These are phyloP conservation scores for Patella caerulea DNA, from an alignment of 2,888 invertebrate genomes.

Conservation along the genomic window DNA sequence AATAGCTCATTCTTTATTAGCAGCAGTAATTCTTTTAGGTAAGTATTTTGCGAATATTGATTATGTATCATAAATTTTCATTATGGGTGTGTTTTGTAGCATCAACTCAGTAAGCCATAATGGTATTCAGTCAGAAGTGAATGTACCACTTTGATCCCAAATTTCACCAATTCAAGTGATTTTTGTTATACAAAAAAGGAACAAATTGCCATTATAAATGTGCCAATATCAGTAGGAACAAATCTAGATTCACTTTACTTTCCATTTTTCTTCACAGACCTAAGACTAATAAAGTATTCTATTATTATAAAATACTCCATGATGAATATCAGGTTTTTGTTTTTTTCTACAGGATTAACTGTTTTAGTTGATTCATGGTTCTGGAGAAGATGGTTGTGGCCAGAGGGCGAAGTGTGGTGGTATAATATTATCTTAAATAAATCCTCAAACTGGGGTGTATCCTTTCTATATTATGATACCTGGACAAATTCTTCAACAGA, in stretches of 20 bases:
- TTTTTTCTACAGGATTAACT: conserved; percentile 80
- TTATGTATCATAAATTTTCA: too few relatives aligned
- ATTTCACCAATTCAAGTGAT: too few relatives aligned
- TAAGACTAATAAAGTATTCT: background rate
- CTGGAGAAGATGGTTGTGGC: conserved; percentile 92
- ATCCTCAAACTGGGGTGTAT: conserved; percentile 97
- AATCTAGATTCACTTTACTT: background rate
- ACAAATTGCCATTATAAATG: too few relatives aligned
- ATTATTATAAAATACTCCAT: background rate
- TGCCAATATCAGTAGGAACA: background rate
- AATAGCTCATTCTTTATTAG: conserved; percentile 60
- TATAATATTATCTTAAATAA: conserved; percentile 95
- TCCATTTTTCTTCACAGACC: background rate
- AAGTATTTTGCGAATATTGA: conserved; percentile 58
- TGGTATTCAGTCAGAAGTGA: too few relatives aligned
- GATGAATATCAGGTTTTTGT: background rate
- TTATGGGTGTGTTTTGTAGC: too few relatives aligned
- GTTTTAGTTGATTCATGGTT: conserved; percentile 91
- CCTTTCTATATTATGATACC: conserved; percentile 75
- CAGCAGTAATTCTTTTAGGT: conserved; percentile 75
- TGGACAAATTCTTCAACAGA: background rate
- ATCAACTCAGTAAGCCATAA: too few relatives aligned
- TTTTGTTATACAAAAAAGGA: too few relatives aligned
- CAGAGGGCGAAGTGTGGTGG: conserved; percentile 97
- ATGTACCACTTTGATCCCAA: too few relatives aligned